These are phyloP conservation scores for Lutjanus erythropterus DNA, from an alignment of 2,113 vertebrate genomes.

Conservation along the genomic window DNA sequence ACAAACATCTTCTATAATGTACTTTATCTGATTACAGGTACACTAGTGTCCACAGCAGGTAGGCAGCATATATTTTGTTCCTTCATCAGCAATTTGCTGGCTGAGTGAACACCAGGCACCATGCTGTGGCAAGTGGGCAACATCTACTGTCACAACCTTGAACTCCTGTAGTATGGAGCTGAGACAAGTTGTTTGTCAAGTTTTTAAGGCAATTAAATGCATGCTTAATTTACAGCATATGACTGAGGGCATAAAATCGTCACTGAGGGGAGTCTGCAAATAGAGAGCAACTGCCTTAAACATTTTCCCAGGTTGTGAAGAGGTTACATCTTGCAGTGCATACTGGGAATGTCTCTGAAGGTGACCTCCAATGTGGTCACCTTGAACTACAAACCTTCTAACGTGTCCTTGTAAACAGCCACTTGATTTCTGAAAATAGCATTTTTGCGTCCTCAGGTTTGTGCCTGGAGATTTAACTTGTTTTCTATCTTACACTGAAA, in stretches of 20 bases:
- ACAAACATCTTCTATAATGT: neutral
- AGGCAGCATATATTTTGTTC: slow-evolving; percentile 28
- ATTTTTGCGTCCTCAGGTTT: neutral
- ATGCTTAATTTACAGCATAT: neutral
- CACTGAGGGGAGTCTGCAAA: neutral
- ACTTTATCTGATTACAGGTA: neutral
- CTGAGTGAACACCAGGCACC: slow-evolving; percentile 43
- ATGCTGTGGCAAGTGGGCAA: slow-evolving; percentile 31
- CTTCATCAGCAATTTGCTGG: slow-evolving; percentile 41
- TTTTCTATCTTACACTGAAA: neutral
- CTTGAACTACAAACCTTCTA: neutral
- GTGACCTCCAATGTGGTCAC: neutral
- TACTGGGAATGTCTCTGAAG: neutral
- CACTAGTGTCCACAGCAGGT: slow-evolving; percentile 41
- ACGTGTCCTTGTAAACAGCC: neutral
- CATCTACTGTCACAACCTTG: slow-evolving; percentile 27
- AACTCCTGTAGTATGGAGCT: neutral
- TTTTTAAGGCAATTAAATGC: neutral
- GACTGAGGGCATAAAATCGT: neutral
- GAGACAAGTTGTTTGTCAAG: neutral
- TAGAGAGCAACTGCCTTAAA: neutral
- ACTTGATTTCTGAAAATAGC: neutral
- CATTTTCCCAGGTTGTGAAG: neutral
- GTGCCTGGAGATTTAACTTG: neutral
- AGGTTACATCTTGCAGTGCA: neutral